Base-by-base conservation (phyloP, 1,140 invertebrate genomes). In the Dinothrombium tinctorium region DNA sequence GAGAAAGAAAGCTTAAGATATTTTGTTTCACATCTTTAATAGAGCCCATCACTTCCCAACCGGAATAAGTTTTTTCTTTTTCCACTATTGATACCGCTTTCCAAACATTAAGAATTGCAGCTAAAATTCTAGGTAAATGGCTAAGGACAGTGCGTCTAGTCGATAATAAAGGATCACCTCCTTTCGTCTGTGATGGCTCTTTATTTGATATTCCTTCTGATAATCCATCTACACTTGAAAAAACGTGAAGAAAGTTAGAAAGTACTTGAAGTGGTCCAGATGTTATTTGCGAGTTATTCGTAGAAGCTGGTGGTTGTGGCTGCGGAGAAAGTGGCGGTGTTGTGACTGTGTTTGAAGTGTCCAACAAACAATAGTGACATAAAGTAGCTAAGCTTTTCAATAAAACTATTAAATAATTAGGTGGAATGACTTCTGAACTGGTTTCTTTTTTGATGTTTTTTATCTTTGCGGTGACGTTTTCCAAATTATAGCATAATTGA, bases 401-500 rank as follows among this genome's bases (percentile, higher is more conserved):
- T 53, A 79, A 68, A 0, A 68, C 76, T 1, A 81, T 64, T 1
- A 76, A 67, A 55, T 86, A 82, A 60, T 86, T 79, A 1, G 76
- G 71, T 2, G 76, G 74, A 42, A 44, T 45, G 22, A n/a, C 12
- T 9, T 11, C 20, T 7, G 19, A 8, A 11, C 11, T 25, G 11
- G 17, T 4, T 25, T 12, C 4, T 5, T 4, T 3, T 3, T 33
- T 14, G 24, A 24, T 33, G 9, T 35, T 43, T 40, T 38, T 37
- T 31, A 44, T 44, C 14, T 39, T 38, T 24, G 29, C 14, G n/a
- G 25, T 19, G 9, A 20, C 8, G 12, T 14, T 59, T 54, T 86
- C 81, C 24, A 89, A 66, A 54, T 86, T 87, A 28, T 66, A 68
- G 56, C 81, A 86, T 12, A 87, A 56, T 50, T 84, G 79, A 50